Base-by-base conservation (phyloP, 2,888 invertebrate species). In the Cenopis cana region DNA sequence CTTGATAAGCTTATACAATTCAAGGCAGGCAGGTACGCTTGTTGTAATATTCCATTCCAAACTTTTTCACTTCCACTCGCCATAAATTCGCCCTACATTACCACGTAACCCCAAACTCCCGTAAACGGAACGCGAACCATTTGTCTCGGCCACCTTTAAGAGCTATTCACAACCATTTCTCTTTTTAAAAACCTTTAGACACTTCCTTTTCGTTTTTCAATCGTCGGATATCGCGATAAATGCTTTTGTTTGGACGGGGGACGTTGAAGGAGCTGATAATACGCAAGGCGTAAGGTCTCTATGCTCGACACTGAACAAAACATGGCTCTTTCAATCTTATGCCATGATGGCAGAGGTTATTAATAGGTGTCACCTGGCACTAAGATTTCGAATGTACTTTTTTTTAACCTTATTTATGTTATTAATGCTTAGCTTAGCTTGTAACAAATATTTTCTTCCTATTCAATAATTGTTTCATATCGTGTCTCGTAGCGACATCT, bases 131-230 rank as follows among this genome's bases (percentile, higher is more conserved):
- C 59, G 87, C 79, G 79, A 72, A 86, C 87, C 91, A 91, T 93
- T 93, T 90, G 91, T 91, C 91, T 91, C 84, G 82, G 75, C 84
- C 89, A 92, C 93, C 93, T 92, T 91, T 90, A 91, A 91, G 91
- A 90, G 93, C 92, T 89, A 91, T 93, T 90, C 92, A 85, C 85
- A 81, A 87, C 88, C 93, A 92, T 93, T 92, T 89, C 85, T 93
- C 93, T 93, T 91, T 90, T 93, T 93, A 89, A 91, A 91, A 93
- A 92, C 93, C 92, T 90, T 89, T 85, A 90, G 93, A 91, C 91
- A 89, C 85, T 89, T 90, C 89, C 88, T 89, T 86, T 91, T 89
- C 91, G 91, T 91, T 93, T 93, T 93, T 93, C 93, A 93, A 93
- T 93, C 90, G 91, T 86, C 80, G 87, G 88, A 86, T 89, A 90